Conservation (phyloP, 2,888 invertebrate species). For the Allygus modestus region DNA sequence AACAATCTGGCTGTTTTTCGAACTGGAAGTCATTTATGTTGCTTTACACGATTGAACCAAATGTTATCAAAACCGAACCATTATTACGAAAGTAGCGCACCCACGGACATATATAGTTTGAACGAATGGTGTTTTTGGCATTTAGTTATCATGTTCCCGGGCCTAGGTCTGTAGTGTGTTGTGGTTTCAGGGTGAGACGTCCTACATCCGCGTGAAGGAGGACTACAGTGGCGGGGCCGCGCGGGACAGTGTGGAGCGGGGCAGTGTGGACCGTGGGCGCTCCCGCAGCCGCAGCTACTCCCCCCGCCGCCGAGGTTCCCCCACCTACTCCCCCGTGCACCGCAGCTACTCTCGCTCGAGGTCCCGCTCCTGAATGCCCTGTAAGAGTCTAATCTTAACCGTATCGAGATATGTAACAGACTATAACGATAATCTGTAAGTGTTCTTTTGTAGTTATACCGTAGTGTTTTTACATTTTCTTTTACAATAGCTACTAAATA, state of each 20-base stretch:
- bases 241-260: conserved; percentile 73
- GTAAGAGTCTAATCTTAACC: conserved; percentile 11
- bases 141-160: too few relatives aligned
- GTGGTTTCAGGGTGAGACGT: conserved; percentile 91
- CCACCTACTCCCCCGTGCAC: conserved; percentile 95
- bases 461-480: conserved; percentile 23
- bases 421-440: conserved; percentile 29
- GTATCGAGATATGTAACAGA: conserved; percentile 38
- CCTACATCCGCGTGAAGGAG: conserved; percentile 98
- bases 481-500: neutral
- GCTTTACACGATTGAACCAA: too few relatives aligned
- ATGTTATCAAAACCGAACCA: too few relatives aligned
- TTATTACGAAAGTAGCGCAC: too few relatives aligned
- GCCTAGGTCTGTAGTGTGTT: too few relatives aligned
- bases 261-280: conserved; percentile 75
- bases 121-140: too few relatives aligned
- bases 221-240: conserved; percentile 80
- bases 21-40: too few relatives aligned
- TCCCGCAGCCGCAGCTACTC: conserved; percentile 88
- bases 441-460: conserved; percentile 36
- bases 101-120: too few relatives aligned
- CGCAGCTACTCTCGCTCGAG: conserved; percentile 88
- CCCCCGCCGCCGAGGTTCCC: conserved; percentile 91
- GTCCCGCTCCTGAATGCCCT: conserved; percentile 73
- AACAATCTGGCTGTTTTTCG: too few relatives aligned